These are phyloP conservation scores for Trichosurus vulpecula DNA, from an alignment of 2,797 vertebrate genomes.

Conservation along the genomic window DNA sequence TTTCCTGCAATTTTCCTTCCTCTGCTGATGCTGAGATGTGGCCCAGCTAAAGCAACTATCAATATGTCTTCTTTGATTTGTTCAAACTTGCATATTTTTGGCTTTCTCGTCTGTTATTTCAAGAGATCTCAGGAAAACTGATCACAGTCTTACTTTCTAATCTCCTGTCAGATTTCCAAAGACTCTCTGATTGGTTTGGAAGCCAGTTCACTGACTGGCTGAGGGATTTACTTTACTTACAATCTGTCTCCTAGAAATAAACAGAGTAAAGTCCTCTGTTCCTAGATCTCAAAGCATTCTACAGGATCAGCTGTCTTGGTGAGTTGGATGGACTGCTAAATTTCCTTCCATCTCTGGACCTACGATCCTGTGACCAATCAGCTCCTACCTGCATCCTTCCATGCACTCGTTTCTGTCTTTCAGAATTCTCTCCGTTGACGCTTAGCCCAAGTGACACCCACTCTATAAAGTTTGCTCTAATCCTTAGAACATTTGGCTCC, in stretches of 20 bases:
- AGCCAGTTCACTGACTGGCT: not conserved
- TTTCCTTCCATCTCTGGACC: too few species aligned
- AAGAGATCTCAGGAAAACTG: conserved; percentile 24
- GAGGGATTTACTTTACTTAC: not conserved
- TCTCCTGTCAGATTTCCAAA: conserved; percentile 10
- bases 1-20: not conserved
- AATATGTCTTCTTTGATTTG: conserved; percentile 24
- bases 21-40: not conserved
- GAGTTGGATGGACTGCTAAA: too few species aligned
- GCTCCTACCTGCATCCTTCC: not conserved
- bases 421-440: not conserved
- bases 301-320: not conserved
- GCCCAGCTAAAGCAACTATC: not conserved
- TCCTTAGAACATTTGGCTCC: not conserved
- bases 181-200: not conserved
- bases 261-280: conserved; percentile 22
- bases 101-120: conserved; percentile 23
- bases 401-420: not conserved
- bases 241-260: not conserved
- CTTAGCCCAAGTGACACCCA: not conserved
- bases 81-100: not conserved
- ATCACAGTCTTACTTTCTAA: conserved; percentile 16
- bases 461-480: not conserved
- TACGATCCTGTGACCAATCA: not conserved
- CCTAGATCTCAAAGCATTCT: not conserved